Evolutionary conservation across 2,113 vertebrate genomes (phyloP).

Genomic region (Prochilodus magdalenae): DNA sequence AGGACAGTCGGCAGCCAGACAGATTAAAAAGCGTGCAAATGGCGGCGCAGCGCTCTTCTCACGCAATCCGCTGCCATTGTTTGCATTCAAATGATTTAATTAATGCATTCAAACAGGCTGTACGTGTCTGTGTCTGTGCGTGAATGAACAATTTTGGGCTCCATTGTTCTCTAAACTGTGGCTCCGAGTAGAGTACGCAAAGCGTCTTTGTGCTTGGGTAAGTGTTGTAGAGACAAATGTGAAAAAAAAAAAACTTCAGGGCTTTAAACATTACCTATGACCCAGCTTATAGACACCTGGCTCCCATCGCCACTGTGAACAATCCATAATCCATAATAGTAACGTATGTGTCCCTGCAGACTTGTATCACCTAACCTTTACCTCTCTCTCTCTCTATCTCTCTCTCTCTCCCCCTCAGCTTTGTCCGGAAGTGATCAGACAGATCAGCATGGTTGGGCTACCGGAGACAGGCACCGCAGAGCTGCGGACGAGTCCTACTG

Average conservation of each 20-base stretch:
- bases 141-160: not conserved
- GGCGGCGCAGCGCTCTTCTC: not conserved
- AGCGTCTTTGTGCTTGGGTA: not conserved
- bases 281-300: not conserved
- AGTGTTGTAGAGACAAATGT: not conserved
- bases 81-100: conserved; percentile 19
- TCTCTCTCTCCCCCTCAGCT: conserved; percentile 73
- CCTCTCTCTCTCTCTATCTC: no score
- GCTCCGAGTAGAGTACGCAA: not conserved
- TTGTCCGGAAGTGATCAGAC: conserved; percentile 85
- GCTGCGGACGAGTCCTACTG: conserved; percentile 89
- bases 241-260: not conserved
- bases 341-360: not conserved
- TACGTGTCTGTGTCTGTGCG: conserved; percentile 12
- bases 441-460: conserved; percentile 74
- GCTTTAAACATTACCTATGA: not conserved
- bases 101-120: conserved; percentile 9
- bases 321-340: no score
- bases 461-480: conserved; percentile 82
- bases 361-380: not conserved
- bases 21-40: conserved; percentile 6
- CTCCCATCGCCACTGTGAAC: not conserved
- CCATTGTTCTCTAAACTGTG: not conserved
- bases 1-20: not conserved
- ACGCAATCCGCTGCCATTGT: not conserved